A percentile compares a stretch with the other conserved stretches of the same genome.
phyloP scores from a whole-genome alignment of 1,140 invertebrate species.

The Polypedilum pembai region DNA sequence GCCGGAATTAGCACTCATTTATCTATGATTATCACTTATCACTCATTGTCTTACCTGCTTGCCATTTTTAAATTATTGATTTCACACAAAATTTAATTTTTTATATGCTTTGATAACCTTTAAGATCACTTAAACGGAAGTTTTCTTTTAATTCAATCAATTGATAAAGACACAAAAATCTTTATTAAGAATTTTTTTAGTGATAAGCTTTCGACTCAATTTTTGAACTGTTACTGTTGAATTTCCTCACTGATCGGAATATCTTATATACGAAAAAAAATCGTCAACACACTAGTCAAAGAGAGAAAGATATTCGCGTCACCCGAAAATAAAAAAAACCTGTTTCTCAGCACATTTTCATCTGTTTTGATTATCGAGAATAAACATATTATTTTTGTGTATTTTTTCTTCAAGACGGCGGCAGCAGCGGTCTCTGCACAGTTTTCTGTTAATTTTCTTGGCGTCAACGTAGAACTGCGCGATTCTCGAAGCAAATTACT shows the following conservation, averaged over 20 bases:
- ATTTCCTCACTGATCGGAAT: not conserved
- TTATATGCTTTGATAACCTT: no score
- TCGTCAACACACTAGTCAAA: not conserved
- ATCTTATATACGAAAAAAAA: constrained; percentile 22
- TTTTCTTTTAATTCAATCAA: not conserved
- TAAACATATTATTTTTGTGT: constrained; percentile 1
- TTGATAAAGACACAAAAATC: not conserved
- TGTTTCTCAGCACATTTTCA: constrained; percentile 15
- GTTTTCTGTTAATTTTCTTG: constrained; percentile 13
- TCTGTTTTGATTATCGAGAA: constrained; percentile 26
- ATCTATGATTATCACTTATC: not conserved
- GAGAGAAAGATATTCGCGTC: constrained; percentile 23
- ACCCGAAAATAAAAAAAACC: not conserved
- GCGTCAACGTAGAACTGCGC: not conserved
- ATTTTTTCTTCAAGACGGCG: not conserved
- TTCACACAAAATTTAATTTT: not conserved
- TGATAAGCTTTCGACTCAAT: constrained; percentile 16
- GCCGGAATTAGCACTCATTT: not conserved
- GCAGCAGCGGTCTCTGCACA: not conserved
- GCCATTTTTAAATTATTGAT: not conserved
- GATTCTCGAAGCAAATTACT: not conserved
- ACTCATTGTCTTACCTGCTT: constrained; percentile 9
- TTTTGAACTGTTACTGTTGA: constrained; percentile 24
- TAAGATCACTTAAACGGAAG: no score
- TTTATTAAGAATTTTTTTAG: not conserved